Percentiles rank a stretch among this genome's conserved stretches.
phyloP scores from a whole-genome alignment of 2,797 vertebrate genomes.

The Semaprochilodus insignis region DNA sequence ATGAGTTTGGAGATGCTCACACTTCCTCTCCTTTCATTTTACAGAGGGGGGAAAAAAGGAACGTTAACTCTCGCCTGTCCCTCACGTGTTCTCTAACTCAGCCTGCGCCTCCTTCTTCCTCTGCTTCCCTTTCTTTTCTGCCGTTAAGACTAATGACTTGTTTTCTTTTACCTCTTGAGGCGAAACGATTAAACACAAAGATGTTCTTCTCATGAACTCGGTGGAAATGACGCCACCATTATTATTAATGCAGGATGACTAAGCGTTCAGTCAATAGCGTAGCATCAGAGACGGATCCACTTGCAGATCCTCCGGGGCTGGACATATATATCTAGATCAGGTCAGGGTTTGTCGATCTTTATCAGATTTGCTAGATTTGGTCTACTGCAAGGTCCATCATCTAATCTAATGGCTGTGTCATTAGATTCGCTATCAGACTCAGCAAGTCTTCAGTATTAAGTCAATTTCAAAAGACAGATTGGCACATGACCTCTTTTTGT shows the following conservation, averaged over 20 bases:
- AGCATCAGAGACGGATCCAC: background rate
- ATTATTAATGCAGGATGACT: slow-evolving; percentile 7
- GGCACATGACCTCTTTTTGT: background rate
- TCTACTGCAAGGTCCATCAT: background rate
- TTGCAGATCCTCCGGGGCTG: background rate
- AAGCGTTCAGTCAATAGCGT: slow-evolving; percentile 6
- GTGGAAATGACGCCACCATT: slow-evolving; percentile 9
- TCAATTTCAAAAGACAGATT: background rate
- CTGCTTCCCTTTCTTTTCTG: background rate
- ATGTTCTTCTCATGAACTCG: slow-evolving; percentile 9
- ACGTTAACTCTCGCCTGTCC: background rate
- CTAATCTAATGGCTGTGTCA: background rate
- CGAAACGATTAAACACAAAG: slow-evolving; percentile 12
- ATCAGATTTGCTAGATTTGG: background rate
- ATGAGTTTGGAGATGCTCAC: slow-evolving; percentile 56
- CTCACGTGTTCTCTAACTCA: background rate
- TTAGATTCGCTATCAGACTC: background rate
- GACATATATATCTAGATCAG: background rate
- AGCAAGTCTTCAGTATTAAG: background rate
- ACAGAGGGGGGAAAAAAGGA: slow-evolving; percentile 14
- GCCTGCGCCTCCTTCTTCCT: background rate
- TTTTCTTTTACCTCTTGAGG: background rate
- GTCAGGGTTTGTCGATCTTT: background rate
- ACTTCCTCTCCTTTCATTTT: slow-evolving; percentile 49
- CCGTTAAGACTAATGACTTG: background rate